Percentiles rank a stretch among this genome's conserved stretches.
phyloP scores from a whole-genome alignment of 2,113 vertebrate species.

The Benitochromis conjunctus region DNA sequence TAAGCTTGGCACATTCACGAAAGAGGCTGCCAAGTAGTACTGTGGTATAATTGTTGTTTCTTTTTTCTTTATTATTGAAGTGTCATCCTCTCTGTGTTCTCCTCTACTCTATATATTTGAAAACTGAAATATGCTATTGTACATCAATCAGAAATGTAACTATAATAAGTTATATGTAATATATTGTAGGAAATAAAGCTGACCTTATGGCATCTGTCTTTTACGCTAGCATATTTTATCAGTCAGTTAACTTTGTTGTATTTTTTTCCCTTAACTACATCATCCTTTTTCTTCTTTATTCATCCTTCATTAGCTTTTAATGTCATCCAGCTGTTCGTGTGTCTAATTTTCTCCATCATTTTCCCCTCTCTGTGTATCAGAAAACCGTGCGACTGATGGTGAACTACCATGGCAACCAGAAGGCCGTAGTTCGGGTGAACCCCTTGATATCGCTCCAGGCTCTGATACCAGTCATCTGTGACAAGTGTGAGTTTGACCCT shows the following conservation, averaged over 20 bases:
- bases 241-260: not conserved
- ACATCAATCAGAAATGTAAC: not conserved
- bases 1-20: not conserved
- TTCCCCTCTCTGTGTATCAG: slow-evolving; percentile 59
- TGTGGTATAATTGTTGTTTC: not conserved
- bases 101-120: not conserved
- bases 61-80: not conserved
- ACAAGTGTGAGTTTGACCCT: slow-evolving; percentile 90
- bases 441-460: slow-evolving; percentile 80
- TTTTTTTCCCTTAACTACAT: not conserved
- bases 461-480: slow-evolving; percentile 87
- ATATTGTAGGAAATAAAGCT: not conserved
- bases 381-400: slow-evolving; percentile 92
- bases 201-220: not conserved
- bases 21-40: not conserved
- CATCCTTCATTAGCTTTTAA: not conserved
- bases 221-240: not conserved
- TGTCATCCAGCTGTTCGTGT: not conserved
- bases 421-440: slow-evolving; percentile 90
- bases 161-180: not conserved
- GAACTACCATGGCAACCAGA: slow-evolving; percentile 91
- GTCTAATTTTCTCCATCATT: not conserved
- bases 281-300: not conserved
- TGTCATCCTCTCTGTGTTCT: not conserved
- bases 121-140: not conserved